A percentile compares a stretch with the other conserved stretches of the same genome.
Conservation (phyloP, 2,797 vertebrate species). For the Microctenopoma lineatum region DNA sequence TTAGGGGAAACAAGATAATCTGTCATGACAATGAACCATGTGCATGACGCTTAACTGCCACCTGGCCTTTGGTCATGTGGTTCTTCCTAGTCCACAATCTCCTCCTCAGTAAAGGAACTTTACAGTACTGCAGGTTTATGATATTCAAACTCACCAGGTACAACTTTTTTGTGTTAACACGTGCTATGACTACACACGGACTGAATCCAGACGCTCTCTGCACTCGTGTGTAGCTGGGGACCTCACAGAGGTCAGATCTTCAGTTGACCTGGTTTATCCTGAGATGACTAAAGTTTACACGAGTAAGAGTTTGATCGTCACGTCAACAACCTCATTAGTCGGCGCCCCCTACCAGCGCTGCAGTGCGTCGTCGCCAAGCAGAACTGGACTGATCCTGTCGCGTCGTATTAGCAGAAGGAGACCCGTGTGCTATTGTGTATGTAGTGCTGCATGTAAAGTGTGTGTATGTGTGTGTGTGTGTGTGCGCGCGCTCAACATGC, state of each 20-base stretch:
- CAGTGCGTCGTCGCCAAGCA: constrained; percentile 13
- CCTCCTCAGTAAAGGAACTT: no score
- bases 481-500: constrained; percentile 9
- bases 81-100: neutral
- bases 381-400: constrained; percentile 36
- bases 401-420: constrained; percentile 17
- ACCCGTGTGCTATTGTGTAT: constrained; percentile 5
- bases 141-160: no score
- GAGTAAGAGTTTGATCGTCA: constrained; percentile 54
- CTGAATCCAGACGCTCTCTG: no score
- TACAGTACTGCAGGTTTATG: no score
- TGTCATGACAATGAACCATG: constrained; percentile 62
- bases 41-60: constrained; percentile 59
- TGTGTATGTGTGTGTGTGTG: constrained; percentile 1
- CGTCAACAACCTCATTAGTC: constrained; percentile 72
- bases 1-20: constrained; percentile 62
- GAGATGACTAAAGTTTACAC: constrained; percentile 47
- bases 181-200: no score
- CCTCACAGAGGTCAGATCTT: constrained; percentile 40
- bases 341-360: constrained; percentile 57
- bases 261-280: constrained; percentile 63
- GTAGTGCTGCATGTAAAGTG: no score
- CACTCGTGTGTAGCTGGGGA: neutral
- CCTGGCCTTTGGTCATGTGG: constrained; percentile 45
- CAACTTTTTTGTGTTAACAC: no score